Conservation (phyloP, 2,888 invertebrate species). For the Fissipunctia ypsillon region DNA sequence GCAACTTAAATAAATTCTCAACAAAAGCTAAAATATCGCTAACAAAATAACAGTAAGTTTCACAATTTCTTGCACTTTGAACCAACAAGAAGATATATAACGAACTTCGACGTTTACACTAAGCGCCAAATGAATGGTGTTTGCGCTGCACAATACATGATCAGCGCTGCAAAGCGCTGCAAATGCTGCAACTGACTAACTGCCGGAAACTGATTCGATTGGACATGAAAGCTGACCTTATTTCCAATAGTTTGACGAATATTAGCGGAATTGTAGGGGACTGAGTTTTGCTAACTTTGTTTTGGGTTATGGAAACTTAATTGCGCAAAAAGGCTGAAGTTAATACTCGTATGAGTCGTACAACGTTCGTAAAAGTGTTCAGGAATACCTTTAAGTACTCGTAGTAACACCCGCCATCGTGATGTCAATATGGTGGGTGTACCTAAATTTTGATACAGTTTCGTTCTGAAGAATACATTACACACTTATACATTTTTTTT, state of each 20-base stretch:
- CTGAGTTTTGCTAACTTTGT: background rate
- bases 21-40: slow-evolving; percentile 14
- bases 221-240: slow-evolving; percentile 18
- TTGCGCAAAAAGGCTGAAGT: background rate
- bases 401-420: no score
- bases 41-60: slow-evolving; percentile 43
- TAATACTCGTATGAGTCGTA: background rate
- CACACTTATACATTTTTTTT: no score
- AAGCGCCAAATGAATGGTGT: slow-evolving; percentile 48
- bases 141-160: slow-evolving; percentile 55
- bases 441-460: no score
- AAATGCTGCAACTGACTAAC: slow-evolving; percentile 43
- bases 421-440: no score
- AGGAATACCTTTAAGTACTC: background rate
- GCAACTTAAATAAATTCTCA: background rate
- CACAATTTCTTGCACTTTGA: slow-evolving; percentile 35
- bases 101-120: slow-evolving; percentile 48
- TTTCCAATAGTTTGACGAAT: slow-evolving; percentile 17
- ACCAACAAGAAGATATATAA: slow-evolving; percentile 30
- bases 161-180: slow-evolving; percentile 34
- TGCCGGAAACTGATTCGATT: slow-evolving; percentile 41
- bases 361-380: background rate
- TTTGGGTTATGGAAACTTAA: background rate
- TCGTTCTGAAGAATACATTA: no score
- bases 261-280: background rate